Conservation (phyloP, 2,797 vertebrate genomes). For the Oophaga sylvatica region DNA sequence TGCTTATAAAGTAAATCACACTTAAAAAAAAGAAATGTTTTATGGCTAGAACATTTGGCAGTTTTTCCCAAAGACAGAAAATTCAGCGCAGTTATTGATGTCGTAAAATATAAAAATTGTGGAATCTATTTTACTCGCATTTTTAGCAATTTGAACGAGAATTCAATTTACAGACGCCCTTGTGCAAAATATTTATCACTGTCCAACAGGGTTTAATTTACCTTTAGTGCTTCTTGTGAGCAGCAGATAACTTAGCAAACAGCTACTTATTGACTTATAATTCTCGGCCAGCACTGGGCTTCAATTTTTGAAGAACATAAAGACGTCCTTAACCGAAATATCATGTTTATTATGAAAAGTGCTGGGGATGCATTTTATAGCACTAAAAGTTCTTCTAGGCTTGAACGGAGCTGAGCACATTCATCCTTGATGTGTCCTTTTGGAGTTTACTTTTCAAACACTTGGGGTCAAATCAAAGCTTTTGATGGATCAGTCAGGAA, state of each 20-base stretch:
- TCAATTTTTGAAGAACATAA: slow-evolving; percentile 21
- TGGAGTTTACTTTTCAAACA: neutral
- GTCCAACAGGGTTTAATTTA: slow-evolving; percentile 28
- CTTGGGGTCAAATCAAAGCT: neutral
- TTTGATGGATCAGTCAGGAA: neutral
- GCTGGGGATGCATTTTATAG: neutral
- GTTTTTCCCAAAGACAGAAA: neutral
- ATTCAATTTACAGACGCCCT: slow-evolving; percentile 24
- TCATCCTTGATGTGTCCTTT: neutral
- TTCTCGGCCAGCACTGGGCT: neutral
- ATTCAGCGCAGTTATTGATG: neutral
- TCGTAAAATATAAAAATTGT: slow-evolving; percentile 3
- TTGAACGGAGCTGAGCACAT: neutral
- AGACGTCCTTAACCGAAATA: slow-evolving; percentile 13
- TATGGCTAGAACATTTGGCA: neutral
- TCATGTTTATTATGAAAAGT: slow-evolving; percentile 6
- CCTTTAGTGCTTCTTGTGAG: slow-evolving; percentile 24
- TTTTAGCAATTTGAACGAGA: slow-evolving; percentile 33
- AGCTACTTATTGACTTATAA: slow-evolving; percentile 12
- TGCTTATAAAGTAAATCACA: neutral
- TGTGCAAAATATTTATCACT: slow-evolving; percentile 31
- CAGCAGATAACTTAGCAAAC: slow-evolving; percentile 6
- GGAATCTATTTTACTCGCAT: slow-evolving; percentile 14
- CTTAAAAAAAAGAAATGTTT: neutral
- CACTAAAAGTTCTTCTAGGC: neutral